Conservation (phyloP, 2,888 invertebrate species). For the Eupelmus urozonus region DNA sequence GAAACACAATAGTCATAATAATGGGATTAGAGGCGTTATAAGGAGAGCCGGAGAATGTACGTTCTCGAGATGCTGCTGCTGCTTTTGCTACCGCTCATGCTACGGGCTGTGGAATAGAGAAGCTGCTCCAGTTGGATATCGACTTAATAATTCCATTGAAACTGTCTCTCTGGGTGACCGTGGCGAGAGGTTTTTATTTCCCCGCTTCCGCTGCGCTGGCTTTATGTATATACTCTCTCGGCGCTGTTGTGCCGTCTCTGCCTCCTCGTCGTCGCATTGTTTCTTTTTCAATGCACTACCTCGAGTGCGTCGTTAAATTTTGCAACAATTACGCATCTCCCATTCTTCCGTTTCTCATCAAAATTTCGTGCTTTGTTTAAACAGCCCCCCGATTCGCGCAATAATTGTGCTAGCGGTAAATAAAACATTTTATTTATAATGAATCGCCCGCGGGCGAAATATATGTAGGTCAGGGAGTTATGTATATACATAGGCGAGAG, state of each 20-base stretch:
- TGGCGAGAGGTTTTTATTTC: not conserved
- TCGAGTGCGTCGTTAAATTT: not conserved
- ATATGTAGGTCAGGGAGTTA: too few species aligned
- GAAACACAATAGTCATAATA: slow-evolving; percentile 40
- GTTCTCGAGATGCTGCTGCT: not conserved
- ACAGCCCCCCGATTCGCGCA: too few species aligned
- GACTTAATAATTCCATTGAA: slow-evolving; percentile 8
- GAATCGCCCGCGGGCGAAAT: slow-evolving; percentile 6
- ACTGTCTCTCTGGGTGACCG: not conserved
- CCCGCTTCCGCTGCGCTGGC: not conserved
- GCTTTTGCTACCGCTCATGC: not conserved
- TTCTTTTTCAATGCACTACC: too few species aligned
- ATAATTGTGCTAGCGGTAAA: not conserved
- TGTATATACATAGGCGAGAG: slow-evolving; percentile 20
- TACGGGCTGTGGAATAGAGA: not conserved
- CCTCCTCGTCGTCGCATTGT: too few species aligned
- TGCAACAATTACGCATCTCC: not conserved
- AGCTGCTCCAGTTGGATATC: slow-evolving; percentile 17
- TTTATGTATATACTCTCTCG: too few species aligned
- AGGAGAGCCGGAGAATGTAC: not conserved
- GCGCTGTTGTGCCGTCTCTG: too few species aligned
- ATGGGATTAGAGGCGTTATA: slow-evolving; percentile 20
- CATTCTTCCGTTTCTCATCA: not conserved
- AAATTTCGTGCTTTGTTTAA: not conserved
- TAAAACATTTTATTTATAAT: not conserved